Evolutionary conservation across 2,888 invertebrate genomes (phyloP), one percentile per base, ranked within the genome.

Genomic region (Caenorhabditis becei): DNA sequence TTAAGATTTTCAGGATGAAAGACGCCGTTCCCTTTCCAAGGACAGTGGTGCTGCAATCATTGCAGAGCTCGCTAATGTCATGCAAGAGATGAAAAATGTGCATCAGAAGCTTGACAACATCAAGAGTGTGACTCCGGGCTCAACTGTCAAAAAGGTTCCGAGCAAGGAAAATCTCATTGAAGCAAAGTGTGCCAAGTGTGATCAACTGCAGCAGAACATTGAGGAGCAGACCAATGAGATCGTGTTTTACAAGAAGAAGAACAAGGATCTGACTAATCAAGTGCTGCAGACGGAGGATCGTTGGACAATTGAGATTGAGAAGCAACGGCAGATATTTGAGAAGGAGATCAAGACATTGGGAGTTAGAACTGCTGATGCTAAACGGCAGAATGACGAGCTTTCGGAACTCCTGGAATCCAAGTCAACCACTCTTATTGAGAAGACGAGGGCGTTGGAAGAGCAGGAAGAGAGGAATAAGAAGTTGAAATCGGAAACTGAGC

Each of bases 221-320:
- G 85, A 86, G 8, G 84, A 85, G 53, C 86, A 86, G 69, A 65
- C 77, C 41, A 82, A 86, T 56, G 86, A 86, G 53, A 86, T 87
- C 54, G 54, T 69, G 14, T 88, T 88, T 69, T 90, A 90, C 79
- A 90, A 90, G 62, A 90, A 90, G 87, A 90, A 90, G 82, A 90
- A 90, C 82, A 89, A 88, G 71, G 90, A 90, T 72, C 77, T 90
- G 20, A 90, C 90, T 7, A 89, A 91, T 28, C 90, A 91, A 69
- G 87, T 91, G 10, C 84, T 91, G 4, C 90, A 91, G 83, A 91
- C 91, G 1, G 91, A 91, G 63, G 91, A 91, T 62, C 84, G 91
- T 14, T 91, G 91, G 91, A 91, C 89, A 35, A 88, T 89, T 35
- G 91, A 91, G 67, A 89, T 91, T 61, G 91, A 91, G 70, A 89